A percentile compares a stretch with the other conserved stretches of the same genome.
Evolutionary conservation across 2,113 vertebrate species (phyloP).

Genomic region (Lepus timidus): DNA sequence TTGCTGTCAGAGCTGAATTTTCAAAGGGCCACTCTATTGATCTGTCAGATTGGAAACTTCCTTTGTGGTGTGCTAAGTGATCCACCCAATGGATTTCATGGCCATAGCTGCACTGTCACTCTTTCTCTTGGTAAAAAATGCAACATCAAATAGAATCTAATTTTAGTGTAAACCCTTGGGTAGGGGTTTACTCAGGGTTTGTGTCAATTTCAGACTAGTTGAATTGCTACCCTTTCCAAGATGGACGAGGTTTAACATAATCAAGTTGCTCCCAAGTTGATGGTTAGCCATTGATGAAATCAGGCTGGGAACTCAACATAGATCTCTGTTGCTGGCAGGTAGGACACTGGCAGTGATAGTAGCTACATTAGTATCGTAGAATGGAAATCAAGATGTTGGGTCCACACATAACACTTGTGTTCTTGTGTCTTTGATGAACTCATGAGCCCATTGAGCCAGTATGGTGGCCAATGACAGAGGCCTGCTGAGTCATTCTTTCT

Average conservation of each 20-base stretch:
- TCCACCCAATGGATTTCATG: not conserved
- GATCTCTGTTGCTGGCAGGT: not conserved
- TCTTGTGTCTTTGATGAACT: not conserved
- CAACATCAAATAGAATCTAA: not conserved
- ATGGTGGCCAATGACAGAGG: not conserved
- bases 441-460: not conserved
- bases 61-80: not conserved
- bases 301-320: accelerated
- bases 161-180: not conserved
- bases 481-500: not conserved
- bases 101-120: too few relatives aligned
- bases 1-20: not conserved
- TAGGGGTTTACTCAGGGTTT: not conserved
- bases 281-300: not conserved
- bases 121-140: not conserved
- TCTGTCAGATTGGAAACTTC: not conserved
- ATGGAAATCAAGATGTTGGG: not conserved
- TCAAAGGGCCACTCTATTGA: not conserved
- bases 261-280: not conserved
- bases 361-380: not conserved
- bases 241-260: accelerated
- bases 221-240: not conserved
- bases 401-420: not conserved
- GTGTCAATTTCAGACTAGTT: not conserved
- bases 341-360: not conserved